Percentiles rank a stretch among this genome's conserved stretches.
phyloP scores from a whole-genome alignment of 2,797 vertebrate species.

The Apogon talboti region DNA sequence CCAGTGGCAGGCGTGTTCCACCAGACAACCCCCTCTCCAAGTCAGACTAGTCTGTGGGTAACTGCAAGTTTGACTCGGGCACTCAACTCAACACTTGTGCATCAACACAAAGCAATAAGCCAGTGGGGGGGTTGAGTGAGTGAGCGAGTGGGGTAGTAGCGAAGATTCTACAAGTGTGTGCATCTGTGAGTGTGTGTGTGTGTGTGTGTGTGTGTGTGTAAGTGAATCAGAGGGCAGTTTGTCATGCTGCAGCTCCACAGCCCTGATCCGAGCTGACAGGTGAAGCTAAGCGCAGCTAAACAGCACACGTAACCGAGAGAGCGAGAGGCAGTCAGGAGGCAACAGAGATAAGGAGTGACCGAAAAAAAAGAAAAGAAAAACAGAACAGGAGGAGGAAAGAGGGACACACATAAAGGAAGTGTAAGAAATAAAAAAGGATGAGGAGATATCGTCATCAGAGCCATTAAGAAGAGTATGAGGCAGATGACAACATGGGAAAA shows the following conservation, averaged over 20 bases:
- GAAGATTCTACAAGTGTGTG: constrained; percentile 59
- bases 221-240: constrained; percentile 84
- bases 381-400: constrained; percentile 11
- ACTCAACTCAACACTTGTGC: background rate
- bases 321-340: constrained; percentile 25
- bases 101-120: constrained; percentile 42
- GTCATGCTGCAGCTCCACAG: constrained; percentile 80
- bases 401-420: constrained; percentile 33
- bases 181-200: constrained; percentile 50
- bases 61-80: no score
- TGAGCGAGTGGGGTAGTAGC: constrained; percentile 11
- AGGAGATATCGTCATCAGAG: constrained; percentile 30
- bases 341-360: constrained; percentile 32
- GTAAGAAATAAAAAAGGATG: constrained; percentile 46
- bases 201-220: constrained; percentile 51
- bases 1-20: no score
- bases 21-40: no score
- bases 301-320: constrained; percentile 72
- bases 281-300: constrained; percentile 84
- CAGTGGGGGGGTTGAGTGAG: background rate
- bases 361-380: constrained; percentile 11
- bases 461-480: constrained; percentile 54
- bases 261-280: constrained; percentile 84
- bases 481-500: constrained; percentile 6
- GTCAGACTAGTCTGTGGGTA: no score